phyloP scores from a whole-genome alignment of 35 echinoderm and acorn worm genomes.

The Patiria miniata region DNA sequence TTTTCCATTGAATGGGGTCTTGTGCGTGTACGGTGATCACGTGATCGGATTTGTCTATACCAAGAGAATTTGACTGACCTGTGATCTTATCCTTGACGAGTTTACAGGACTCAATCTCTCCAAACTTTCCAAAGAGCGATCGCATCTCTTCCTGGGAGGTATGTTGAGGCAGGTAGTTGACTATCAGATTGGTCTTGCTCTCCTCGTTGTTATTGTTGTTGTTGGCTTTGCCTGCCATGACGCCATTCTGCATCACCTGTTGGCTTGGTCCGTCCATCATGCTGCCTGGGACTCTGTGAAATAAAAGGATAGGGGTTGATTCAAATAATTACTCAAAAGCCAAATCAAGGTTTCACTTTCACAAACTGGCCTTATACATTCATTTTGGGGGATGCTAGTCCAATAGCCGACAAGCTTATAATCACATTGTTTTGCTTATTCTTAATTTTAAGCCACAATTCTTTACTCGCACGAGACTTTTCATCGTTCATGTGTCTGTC shows the following conservation, averaged over 20 bases:
- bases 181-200: constrained; percentile 93
- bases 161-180: constrained; percentile 96
- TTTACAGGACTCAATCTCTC: constrained; percentile 97
- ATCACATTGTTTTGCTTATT: no score
- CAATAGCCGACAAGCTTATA: no score
- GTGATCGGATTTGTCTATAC: no score
- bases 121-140: constrained; percentile 91
- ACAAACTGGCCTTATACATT: no score
- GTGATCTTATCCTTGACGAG: constrained; percentile 92
- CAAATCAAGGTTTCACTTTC: no score
- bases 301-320: background rate
- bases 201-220: constrained; percentile 59
- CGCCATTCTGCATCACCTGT: constrained; percentile 51
- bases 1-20: background rate
- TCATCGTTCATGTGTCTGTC: no score
- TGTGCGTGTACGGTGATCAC: no score
- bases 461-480: no score
- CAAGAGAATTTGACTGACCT: constrained; percentile 43
- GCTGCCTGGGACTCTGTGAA: constrained; percentile 26
- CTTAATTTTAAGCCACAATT: no score
- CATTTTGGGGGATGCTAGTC: no score
- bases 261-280: constrained; percentile 28
- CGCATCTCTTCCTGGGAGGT: constrained; percentile 96
- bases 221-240: constrained; percentile 49
- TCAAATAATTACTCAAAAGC: no score